Conservation (phyloP, 2,888 invertebrate species). For the Ecliptopera silaceata region DNA sequence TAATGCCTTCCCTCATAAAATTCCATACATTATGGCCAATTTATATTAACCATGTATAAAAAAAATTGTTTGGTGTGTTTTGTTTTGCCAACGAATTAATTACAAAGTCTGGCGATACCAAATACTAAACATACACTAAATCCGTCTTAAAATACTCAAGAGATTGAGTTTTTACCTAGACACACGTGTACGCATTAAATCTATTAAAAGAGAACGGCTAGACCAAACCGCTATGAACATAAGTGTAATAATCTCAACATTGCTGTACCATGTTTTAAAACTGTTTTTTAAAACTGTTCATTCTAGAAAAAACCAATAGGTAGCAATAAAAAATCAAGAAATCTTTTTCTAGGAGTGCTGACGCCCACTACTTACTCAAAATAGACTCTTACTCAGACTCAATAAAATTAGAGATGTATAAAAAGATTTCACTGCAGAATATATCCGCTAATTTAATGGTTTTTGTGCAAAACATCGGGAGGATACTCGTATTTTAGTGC, state of each 20-base stretch:
- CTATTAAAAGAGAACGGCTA: slow-evolving; percentile 14
- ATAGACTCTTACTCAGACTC: slow-evolving; percentile 19
- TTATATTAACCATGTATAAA: too few species aligned
- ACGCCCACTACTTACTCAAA: slow-evolving; percentile 17
- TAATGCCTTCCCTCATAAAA: too few species aligned
- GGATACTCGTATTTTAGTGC: slow-evolving; percentile 2
- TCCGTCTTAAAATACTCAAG: too few species aligned
- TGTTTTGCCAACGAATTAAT: too few species aligned
- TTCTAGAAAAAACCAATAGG: neutral
- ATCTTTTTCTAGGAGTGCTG: slow-evolving; percentile 11
- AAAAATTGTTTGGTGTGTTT: too few species aligned
- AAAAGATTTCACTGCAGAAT: slow-evolving; percentile 9
- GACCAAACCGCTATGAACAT: neutral
- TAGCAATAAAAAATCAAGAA: neutral
- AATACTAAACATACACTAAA: neutral
- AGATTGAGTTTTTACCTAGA: too few species aligned
- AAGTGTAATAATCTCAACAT: too few species aligned
- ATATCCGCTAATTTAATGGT: neutral
- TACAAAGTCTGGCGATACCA: too few species aligned
- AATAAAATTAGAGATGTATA: slow-evolving; percentile 19
- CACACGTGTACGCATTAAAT: too few species aligned
- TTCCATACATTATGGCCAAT: too few species aligned
- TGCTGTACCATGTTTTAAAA: too few species aligned
- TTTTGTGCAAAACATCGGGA: slow-evolving; percentile 1
- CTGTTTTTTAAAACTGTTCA: neutral